Base-by-base conservation (phyloP, 2,888 invertebrate species). In the Folsomia manolachei region DNA sequence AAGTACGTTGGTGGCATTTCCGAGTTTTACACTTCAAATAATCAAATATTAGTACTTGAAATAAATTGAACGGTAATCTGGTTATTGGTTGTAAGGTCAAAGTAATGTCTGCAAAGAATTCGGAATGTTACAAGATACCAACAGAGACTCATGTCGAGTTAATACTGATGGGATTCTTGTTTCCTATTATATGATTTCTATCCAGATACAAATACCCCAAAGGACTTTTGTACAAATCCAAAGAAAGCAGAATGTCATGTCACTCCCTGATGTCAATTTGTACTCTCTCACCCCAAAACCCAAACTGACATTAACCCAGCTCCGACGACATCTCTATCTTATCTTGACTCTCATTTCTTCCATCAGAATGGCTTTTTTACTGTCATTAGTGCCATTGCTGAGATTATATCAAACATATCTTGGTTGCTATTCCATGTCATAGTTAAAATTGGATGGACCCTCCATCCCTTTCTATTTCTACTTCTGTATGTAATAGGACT, bases 241-340 rank as follows among this genome's bases (percentile, higher is more conserved):
- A n/a, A 21, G 63, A 27, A 63, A 63, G 63, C 63, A 63, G 27
- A n/a, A 63, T 63, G 63, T 63, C 63, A 63, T 27, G 56, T 56
- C 56, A 56, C 19, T 56, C 7, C 14, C 39, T 24, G 23, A 25
- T 63, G 63, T 63, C 63, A 63, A 63, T 63, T 63, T 63, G 63
- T 63, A 27, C 27, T 23, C 62, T 62, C 24, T 24, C 39, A 39
- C 39, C 39, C 39, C n/a, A n/a, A n/a, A n/a, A 14, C 39, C 39
- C 39, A 14, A 39, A 39, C 39, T 4, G 39, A 39, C 39, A 39
- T 56, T 19, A 7, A 18, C 56, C 56, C 21, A 19, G 19, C 7
- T 4, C 7, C 18, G 56, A 56, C 18, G 4, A 14, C 26, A 63
- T 27, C n/a, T 26, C 27, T 27, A 63, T 63, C 63, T 63, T 63